Evolutionary conservation across 2,888 invertebrate species (phyloP), one percentile per base, ranked within the genome.

Genomic region (Tetragnatha montana): DNA sequence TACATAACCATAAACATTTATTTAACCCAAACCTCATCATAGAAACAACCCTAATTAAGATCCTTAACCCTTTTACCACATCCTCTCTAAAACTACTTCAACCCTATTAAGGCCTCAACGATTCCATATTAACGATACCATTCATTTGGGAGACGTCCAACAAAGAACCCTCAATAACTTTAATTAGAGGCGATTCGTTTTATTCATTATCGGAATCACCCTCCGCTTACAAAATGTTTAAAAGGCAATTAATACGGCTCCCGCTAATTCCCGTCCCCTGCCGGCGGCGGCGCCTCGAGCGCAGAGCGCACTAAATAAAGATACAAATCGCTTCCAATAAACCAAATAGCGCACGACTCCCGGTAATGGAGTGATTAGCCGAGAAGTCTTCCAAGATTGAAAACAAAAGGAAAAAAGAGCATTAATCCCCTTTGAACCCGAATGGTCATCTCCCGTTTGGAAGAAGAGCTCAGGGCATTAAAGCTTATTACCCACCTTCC

Each of bases 321-420:
- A 81, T 87, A 87, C 81, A 80, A 81, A 87, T 87, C 74, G 50
- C 87, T 69, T 74, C 47, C 74, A 87, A 87, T 87, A 74, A 87
- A 81, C 74, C 69, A 75, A 87, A 87, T 87, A 75, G 87, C 71
- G 81, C 87, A 81, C 87, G 81, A 49, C 81, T 75, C 49, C n/a
- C 22, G 74, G 50, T 87, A 87, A 87, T 87, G 87, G 87, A 81
- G 74, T 75, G 87, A 87, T 87, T 87, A 87, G 81, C 74, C 35
- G 22, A 74, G 71, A 75, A 8, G 22, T 69, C 49, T 69, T 17
- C 60, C 73, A 71, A 21, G 49, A 47, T 50, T 76, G 71, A 51
- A 22, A 71, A 50, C 14, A 68, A 50, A 17, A 60, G 22, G 80
- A 60, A 80, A 79, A 79, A 81, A 81, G 74, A 47, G 81, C 81